A percentile compares a stretch with the other conserved stretches of the same genome.
These are phyloP conservation scores for Omphaloscelis lunosa DNA, from an alignment of 2,888 invertebrate species.

Conservation along the genomic window DNA sequence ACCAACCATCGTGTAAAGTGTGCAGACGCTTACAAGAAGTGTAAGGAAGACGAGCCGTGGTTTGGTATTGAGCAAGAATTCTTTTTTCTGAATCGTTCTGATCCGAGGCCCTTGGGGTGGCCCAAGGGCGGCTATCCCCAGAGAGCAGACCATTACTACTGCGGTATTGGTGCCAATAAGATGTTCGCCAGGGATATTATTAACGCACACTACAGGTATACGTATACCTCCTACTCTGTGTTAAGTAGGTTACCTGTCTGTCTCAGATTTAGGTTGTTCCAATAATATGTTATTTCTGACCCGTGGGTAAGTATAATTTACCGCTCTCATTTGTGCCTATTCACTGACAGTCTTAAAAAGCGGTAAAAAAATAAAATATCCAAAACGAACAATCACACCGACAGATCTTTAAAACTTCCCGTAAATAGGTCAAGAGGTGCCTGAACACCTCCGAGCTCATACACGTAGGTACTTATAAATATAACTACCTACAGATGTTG, in stretches of 20 bases:
- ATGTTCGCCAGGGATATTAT: slow-evolving; percentile 98
- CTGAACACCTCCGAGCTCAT: not conserved
- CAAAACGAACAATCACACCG: not conserved
- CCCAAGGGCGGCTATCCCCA: slow-evolving; percentile 97
- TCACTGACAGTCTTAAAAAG: not conserved
- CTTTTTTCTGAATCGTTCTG: slow-evolving; percentile 94
- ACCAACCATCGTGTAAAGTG: slow-evolving; percentile 94
- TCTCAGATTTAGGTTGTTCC: not conserved
- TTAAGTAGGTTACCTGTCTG: not conserved
- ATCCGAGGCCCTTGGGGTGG: slow-evolving; percentile 97
- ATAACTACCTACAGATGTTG: slow-evolving; percentile 89
- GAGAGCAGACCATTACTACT: slow-evolving; percentile 99
- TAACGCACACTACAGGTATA: slow-evolving; percentile 96
- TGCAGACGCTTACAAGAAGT: slow-evolving; percentile 93
- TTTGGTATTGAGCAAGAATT: slow-evolving; percentile 98
- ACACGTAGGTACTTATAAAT: not conserved
- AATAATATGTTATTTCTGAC: not conserved
- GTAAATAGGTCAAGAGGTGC: not conserved
- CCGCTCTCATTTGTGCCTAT: not conserved
- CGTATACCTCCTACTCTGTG: not conserved
- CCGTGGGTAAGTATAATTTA: not conserved
- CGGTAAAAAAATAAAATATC: not conserved
- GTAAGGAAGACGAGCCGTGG: slow-evolving; percentile 95
- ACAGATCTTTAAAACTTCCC: not conserved
- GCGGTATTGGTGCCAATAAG: slow-evolving; percentile 98